Conservation (phyloP, 2,797 vertebrate species). For the Anomalospiza imberbis region DNA sequence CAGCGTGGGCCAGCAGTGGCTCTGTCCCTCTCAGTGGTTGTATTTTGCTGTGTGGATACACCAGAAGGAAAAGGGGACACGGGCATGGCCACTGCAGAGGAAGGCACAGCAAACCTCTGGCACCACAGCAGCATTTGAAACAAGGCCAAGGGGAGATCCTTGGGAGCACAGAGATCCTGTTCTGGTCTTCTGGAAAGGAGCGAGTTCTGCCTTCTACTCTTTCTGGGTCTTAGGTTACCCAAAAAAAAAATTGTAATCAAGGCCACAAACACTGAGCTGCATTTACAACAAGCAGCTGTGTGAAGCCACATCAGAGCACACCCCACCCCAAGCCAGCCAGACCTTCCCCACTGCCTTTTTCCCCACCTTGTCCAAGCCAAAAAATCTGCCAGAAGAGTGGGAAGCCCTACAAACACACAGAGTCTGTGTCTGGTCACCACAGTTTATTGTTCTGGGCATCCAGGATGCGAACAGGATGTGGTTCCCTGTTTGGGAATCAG, state of each 20-base stretch:
- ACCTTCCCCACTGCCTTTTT: no score
- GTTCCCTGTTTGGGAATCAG: no score
- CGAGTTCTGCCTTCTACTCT: not conserved
- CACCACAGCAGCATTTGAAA: not conserved
- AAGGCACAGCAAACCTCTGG: not conserved
- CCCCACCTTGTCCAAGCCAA: no score
- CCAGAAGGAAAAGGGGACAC: not conserved
- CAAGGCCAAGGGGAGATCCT: not conserved
- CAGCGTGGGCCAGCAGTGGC: not conserved
- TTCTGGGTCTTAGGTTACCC: not conserved
- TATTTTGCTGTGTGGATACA: fast-evolving
- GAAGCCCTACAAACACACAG: no score
- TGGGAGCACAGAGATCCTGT: not conserved
- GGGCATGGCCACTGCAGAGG: not conserved
- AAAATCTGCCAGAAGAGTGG: no score
- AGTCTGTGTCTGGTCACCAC: no score
- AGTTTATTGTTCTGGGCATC: no score
- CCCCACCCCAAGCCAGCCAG: no score
- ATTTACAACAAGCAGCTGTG: no score
- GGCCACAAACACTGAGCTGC: no score
- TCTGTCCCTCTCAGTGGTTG: not conserved
- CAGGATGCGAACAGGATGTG: no score
- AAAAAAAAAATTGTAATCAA: not conserved
- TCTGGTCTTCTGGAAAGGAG: not conserved
- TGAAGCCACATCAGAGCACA: no score